A percentile compares a stretch with the other conserved stretches of the same genome.
Conservation (phyloP, 2,113 vertebrate species). For the Acrocephalus arundinaceus region DNA sequence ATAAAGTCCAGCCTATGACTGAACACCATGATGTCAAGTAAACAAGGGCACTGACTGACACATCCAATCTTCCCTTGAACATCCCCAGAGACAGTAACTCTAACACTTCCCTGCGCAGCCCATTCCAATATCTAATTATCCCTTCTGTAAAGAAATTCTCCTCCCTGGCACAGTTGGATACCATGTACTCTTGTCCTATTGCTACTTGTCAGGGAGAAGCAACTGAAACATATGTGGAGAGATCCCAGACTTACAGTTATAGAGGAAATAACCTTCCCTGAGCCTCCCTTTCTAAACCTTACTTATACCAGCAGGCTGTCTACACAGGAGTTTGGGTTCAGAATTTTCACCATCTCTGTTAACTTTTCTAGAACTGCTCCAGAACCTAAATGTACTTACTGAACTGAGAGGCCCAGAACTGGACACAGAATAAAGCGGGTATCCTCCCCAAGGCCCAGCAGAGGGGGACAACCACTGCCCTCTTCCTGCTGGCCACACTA, state of each 20-base stretch:
- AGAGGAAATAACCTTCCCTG: background rate
- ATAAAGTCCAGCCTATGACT: background rate
- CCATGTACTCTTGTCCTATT: background rate
- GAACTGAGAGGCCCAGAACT: background rate
- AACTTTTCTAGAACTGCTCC: background rate
- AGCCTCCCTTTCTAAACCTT: background rate
- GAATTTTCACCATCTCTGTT: background rate
- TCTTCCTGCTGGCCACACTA: background rate
- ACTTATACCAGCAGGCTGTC: background rate
- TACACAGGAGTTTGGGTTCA: background rate
- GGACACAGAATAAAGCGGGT: accelerated
- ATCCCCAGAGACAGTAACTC: background rate
- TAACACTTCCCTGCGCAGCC: background rate
- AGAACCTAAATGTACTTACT: background rate
- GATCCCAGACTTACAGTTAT: no score
- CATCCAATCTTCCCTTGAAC: background rate
- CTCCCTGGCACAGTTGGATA: background rate
- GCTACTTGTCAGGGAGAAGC: background rate
- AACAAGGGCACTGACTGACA: background rate
- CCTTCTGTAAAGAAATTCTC: background rate
- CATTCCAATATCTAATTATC: background rate
- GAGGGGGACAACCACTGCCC: background rate
- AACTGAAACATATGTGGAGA: accelerated
- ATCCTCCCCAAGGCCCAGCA: background rate
- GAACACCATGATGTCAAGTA: background rate